Evolutionary conservation across 2,888 invertebrate genomes (phyloP), one percentile per base, ranked within the genome.

Genomic region (Agrenia bidenticulata): DNA sequence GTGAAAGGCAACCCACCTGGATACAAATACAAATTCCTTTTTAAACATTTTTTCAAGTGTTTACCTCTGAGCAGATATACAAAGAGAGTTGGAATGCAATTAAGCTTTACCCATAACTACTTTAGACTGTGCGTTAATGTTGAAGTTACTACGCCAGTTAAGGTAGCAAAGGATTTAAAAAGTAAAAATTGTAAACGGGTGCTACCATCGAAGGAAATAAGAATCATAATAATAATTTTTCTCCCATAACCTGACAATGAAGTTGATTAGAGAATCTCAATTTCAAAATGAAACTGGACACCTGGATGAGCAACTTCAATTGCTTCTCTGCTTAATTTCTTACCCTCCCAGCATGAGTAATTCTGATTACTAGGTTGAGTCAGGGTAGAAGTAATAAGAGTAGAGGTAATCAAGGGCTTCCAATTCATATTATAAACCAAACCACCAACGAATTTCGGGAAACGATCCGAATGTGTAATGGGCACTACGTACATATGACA

Each of bases 271-370:
- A 50, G 64, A 65, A 61, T 61, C 64, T 65, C 60, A 65, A 54
- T 60, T 64, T 45, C 54, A 55, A 50, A 65, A 61, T 65, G 64
- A 65, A 65, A 65, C 53, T 42, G 56, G 64, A 65, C 64, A 65
- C 61, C 56, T 56, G 64, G 61, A 42, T 41, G 51, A 45, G 37
- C 54, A 45, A 59, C 64, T 59, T 63, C 53, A 59, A 58, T 58
- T 26, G 58, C 42, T 24, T n/a, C 15, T 7, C 11, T 11, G 2
- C 37, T 58, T 63, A 64, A 63, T 63, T 63, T 63, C 26, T 60
- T 58, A 51, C 64, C 59, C 64, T 64, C 64, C 64, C 60, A 64
- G 53, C 27, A 23, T 19, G 55, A 17, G 56, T 24, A 24, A 51
- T n/a, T n/a, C 24, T 51, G 13, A 32, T 51, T 54, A 62, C 57